Percentiles rank a stretch among this genome's conserved stretches.
These are phyloP conservation scores for Smithornis capensis DNA, from an alignment of 2,113 vertebrate genomes.

Conservation along the genomic window DNA sequence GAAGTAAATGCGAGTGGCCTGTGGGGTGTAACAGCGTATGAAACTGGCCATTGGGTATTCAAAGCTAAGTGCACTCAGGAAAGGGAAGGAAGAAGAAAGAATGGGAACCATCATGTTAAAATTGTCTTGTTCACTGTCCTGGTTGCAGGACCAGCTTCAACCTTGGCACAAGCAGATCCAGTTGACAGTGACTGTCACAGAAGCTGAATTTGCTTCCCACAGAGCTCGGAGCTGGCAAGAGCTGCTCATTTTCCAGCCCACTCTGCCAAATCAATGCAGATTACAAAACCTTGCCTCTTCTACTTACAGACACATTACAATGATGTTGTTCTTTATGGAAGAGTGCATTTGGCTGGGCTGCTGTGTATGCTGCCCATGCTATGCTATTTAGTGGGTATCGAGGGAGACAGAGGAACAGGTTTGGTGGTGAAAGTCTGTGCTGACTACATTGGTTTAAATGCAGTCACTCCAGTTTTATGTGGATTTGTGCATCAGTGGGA, in stretches of 20 bases:
- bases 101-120: neutral
- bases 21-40: neutral
- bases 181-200: constrained; percentile 5
- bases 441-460: neutral
- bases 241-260: constrained; percentile 43
- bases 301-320: constrained; percentile 10
- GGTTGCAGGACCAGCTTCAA: neutral
- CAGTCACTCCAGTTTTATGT: neutral
- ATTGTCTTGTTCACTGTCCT: neutral
- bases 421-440: neutral
- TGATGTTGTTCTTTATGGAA: constrained; percentile 36
- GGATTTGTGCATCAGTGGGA: neutral
- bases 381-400: neutral
- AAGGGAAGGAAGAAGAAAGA: neutral
- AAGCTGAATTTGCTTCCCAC: constrained; percentile 43
- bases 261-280: constrained; percentile 60
- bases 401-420: neutral
- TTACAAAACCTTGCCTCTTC: constrained; percentile 48
- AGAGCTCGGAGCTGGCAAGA: constrained; percentile 36
- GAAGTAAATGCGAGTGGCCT: neutral
- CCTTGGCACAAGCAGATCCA: neutral
- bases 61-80: neutral
- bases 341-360: constrained; percentile 31
- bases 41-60: neutral
- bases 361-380: neutral